A percentile compares a stretch with the other conserved stretches of the same genome.
Evolutionary conservation across 2,888 invertebrate species (phyloP).

Genomic region (Unio delphinus): DNA sequence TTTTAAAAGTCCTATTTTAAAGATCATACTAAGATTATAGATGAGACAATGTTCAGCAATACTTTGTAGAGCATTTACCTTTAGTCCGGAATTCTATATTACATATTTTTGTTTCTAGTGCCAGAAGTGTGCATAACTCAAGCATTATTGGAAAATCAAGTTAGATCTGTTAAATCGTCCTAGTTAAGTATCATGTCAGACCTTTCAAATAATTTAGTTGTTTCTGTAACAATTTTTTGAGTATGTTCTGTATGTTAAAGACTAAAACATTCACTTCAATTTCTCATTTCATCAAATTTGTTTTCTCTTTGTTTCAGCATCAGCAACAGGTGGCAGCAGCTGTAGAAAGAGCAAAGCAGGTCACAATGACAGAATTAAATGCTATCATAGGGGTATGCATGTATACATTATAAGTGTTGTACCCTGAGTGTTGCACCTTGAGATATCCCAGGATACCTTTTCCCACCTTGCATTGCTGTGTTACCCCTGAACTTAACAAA

Average conservation of each 20-base stretch:
- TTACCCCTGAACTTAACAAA: neutral
- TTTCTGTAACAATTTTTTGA: neutral
- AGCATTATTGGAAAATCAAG: no score
- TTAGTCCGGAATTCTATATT: neutral
- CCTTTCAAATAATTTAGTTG: neutral
- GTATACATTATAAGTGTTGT: neutral
- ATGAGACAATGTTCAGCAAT: neutral
- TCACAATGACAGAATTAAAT: conserved; percentile 95
- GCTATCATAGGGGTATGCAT: conserved; percentile 95
- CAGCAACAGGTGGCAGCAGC: conserved; percentile 97
- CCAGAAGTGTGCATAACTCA: no score
- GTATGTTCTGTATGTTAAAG: neutral
- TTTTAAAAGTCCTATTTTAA: neutral
- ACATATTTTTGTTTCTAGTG: no score
- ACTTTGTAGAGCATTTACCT: conserved; percentile 3
- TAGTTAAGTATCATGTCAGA: no score
- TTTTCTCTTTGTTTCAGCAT: conserved; percentile 76
- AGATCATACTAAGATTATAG: neutral
- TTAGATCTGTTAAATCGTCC: no score
- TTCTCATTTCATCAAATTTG: neutral
- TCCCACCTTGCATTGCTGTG: neutral
- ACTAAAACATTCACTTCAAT: neutral
- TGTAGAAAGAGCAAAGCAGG: conserved; percentile 97
- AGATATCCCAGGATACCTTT: neutral
- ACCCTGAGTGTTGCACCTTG: neutral